These are phyloP conservation scores for Lamprologus speciosus DNA, from an alignment of 2,113 vertebrate genomes.

Conservation along the genomic window DNA sequence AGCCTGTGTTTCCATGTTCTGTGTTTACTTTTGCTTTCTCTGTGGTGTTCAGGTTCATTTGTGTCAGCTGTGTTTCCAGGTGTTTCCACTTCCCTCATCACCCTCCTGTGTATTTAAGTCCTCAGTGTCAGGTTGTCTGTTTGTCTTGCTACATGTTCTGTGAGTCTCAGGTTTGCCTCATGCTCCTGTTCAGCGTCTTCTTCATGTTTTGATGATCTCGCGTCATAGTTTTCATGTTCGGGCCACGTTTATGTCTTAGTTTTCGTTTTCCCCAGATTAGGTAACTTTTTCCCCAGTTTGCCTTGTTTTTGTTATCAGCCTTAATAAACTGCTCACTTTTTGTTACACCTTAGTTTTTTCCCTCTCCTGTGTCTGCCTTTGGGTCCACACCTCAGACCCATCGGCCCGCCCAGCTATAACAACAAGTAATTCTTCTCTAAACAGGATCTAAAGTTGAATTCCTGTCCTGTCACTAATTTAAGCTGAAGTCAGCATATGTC, in stretches of 20 bases:
- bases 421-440: background rate
- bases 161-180: background rate
- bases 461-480: rapidly evolving
- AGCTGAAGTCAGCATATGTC: background rate
- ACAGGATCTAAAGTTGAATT: background rate
- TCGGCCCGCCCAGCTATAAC: rapidly evolving
- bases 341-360: background rate
- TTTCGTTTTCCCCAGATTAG: background rate
- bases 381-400: background rate
- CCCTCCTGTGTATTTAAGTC: background rate
- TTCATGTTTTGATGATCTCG: rapidly evolving
- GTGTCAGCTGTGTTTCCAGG: background rate
- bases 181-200: background rate
- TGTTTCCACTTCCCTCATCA: rapidly evolving
- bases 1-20: background rate
- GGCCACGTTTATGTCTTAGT: background rate
- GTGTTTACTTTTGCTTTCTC: rapidly evolving
- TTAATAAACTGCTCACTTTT: background rate
- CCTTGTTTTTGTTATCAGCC: background rate
- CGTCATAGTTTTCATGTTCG: background rate
- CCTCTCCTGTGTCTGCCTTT: background rate
- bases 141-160: background rate
- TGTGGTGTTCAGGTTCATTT: rapidly evolving
- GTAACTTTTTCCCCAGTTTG: background rate
- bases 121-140: background rate